A percentile compares a stretch with the other conserved stretches of the same genome.
phyloP scores from a whole-genome alignment of 1,140 invertebrate genomes.

The Pygmarrhopalites habei region DNA sequence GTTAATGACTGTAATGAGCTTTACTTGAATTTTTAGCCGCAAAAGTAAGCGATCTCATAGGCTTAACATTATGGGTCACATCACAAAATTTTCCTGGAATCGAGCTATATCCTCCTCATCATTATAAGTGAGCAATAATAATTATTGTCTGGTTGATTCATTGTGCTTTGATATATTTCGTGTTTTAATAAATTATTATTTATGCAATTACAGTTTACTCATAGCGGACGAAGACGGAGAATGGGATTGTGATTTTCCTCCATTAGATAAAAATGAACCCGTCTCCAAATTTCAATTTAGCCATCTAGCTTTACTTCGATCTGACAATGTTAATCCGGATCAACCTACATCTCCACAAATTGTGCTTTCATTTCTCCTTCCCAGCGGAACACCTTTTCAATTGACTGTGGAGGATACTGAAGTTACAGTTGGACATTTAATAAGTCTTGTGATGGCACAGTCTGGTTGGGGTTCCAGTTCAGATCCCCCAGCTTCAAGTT shows the following conservation, averaged over 20 bases:
- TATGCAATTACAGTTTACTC: constrained; percentile 64
- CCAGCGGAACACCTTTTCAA: constrained; percentile 27
- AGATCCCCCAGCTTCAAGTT: neutral
- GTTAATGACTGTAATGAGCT: too few species aligned
- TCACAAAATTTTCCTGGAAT: constrained; percentile 40
- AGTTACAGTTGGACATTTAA: constrained; percentile 27
- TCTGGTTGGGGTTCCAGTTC: constrained; percentile 30
- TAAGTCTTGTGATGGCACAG: constrained; percentile 17
- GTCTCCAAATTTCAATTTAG: constrained; percentile 89
- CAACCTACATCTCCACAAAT: constrained; percentile 7
- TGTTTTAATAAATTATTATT: too few species aligned
- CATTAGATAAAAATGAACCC: constrained; percentile 74
- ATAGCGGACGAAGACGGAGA: constrained; percentile 97
- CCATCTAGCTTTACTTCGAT: constrained; percentile 69
- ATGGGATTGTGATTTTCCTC: constrained; percentile 87
- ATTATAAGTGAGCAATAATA: constrained; percentile 34
- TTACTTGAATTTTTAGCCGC: constrained; percentile 59
- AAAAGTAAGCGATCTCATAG: constrained; percentile 86
- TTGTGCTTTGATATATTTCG: too few species aligned
- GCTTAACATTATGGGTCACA: constrained; percentile 79
- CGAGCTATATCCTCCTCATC: constrained; percentile 40
- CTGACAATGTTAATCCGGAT: constrained; percentile 13
- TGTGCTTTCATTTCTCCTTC: constrained; percentile 30
- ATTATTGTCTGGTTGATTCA: constrained; percentile 15
- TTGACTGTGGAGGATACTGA: constrained; percentile 13